A percentile compares a stretch with the other conserved stretches of the same genome.
Evolutionary conservation across 2,888 invertebrate genomes (phyloP).

Genomic region (Melipona bicolor): DNA sequence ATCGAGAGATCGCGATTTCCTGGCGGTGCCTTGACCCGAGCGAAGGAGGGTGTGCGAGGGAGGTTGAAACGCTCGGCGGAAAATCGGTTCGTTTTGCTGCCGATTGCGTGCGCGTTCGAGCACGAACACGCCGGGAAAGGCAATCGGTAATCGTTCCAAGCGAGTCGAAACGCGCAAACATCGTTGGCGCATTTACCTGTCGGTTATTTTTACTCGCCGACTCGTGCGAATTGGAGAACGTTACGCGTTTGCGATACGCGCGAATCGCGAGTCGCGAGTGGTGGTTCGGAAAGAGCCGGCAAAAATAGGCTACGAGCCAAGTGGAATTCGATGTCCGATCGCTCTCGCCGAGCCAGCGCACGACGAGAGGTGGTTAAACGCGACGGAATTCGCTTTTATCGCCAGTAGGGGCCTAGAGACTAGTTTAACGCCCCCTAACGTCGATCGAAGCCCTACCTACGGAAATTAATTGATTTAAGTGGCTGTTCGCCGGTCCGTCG

Average conservation of each 20-base stretch:
- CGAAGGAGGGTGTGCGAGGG: background rate
- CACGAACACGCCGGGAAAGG: background rate
- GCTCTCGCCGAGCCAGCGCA: background rate
- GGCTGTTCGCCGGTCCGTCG: constrained; percentile 7
- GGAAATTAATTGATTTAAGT: constrained; percentile 61
- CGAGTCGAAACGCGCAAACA: constrained; percentile 36
- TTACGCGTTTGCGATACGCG: constrained; percentile 7
- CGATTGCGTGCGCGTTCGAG: constrained; percentile 14
- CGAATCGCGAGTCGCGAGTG: constrained; percentile 6
- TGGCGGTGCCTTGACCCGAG: background rate
- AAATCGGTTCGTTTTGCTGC: constrained; percentile 48
- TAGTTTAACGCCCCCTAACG: constrained; percentile 44
- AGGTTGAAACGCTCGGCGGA: constrained; percentile 13
- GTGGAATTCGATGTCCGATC: constrained; percentile 47
- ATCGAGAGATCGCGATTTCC: constrained; percentile 46
- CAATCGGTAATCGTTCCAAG: constrained; percentile 32
- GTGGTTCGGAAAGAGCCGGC: constrained; percentile 23
- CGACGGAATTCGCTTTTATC: constrained; percentile 52
- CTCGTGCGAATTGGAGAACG: constrained; percentile 22
- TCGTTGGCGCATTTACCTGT: constrained; percentile 41
- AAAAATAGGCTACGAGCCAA: constrained; percentile 36
- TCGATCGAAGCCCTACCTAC: constrained; percentile 10
- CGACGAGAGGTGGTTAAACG: background rate
- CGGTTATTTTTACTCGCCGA: constrained; percentile 26
- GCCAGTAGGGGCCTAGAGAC: constrained; percentile 16